A percentile compares a stretch with the other conserved stretches of the same genome.
These are phyloP conservation scores for Phaonia tiefii DNA, from an alignment of 2,888 invertebrate genomes.

Conservation along the genomic window DNA sequence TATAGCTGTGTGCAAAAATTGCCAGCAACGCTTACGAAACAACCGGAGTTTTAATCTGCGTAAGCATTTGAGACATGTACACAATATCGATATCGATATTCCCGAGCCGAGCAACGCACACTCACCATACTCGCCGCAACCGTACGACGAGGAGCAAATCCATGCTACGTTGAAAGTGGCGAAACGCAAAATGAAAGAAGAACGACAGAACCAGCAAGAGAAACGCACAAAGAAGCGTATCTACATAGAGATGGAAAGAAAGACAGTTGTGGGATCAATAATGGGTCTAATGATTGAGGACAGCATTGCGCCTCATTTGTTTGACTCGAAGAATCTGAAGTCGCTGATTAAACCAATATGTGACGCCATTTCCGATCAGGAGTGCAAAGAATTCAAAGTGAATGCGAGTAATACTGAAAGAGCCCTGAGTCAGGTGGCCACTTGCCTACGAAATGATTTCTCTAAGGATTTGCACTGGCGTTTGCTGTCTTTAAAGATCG, in stretches of 20 bases:
- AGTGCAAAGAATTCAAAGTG: slow-evolving; percentile 32
- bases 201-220: slow-evolving; percentile 1
- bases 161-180: slow-evolving; percentile 39
- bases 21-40: slow-evolving; percentile 45
- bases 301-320: slow-evolving; percentile 22
- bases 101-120: neutral
- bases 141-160: slow-evolving; percentile 54
- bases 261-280: slow-evolving; percentile 22
- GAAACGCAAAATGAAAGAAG: slow-evolving; percentile 53
- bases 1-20: slow-evolving; percentile 51
- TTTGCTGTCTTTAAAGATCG: slow-evolving; percentile 53
- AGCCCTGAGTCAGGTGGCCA: slow-evolving; percentile 26
- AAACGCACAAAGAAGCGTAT: neutral
- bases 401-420: slow-evolving; percentile 17
- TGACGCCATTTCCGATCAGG: slow-evolving; percentile 41
- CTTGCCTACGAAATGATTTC: slow-evolving; percentile 37
- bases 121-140: slow-evolving; percentile 19
- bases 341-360: slow-evolving; percentile 36
- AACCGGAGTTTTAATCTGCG: slow-evolving; percentile 53
- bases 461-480: slow-evolving; percentile 54
- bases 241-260: slow-evolving; percentile 35
- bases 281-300: slow-evolving; percentile 58
- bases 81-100: slow-evolving; percentile 35
- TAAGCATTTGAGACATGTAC: slow-evolving; percentile 45
- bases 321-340: slow-evolving; percentile 40